A percentile compares a stretch with the other conserved stretches of the same genome.
These are phyloP conservation scores for Tortrix viridana DNA, from an alignment of 2,888 invertebrate genomes.

Conservation along the genomic window DNA sequence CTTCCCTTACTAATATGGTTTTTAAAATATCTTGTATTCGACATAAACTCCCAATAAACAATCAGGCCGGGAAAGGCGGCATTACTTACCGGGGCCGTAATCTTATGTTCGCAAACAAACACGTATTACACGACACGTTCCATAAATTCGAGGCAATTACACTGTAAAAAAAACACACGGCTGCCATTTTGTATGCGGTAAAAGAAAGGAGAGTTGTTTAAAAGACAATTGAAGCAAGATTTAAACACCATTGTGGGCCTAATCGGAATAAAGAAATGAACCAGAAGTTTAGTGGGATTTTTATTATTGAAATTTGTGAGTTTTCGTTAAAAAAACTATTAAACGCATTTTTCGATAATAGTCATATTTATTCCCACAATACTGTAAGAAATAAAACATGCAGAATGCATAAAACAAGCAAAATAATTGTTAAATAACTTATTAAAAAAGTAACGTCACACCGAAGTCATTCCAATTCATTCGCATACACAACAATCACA, in stretches of 20 bases:
- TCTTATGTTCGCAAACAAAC: not conserved
- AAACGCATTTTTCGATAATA: no score
- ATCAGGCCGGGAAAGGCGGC: not conserved
- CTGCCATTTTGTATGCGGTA: constrained; percentile 2
- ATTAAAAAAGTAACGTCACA: no score
- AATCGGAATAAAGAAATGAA: no score
- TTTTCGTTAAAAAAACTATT: no score
- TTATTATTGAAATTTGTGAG: no score
- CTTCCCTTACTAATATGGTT: not conserved
- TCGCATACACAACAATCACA: no score
- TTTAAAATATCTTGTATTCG: constrained; percentile 1
- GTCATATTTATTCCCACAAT: no score
- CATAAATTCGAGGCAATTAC: constrained; percentile 14
- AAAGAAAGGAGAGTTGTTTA: not conserved
- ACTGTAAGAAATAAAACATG: no score
- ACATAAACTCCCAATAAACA: constrained; percentile 14
- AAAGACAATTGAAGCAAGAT: not conserved
- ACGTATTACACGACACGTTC: constrained; percentile 2
- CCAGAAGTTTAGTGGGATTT: no score
- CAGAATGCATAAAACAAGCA: no score
- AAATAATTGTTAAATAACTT: no score
- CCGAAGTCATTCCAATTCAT: no score
- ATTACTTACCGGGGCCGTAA: constrained; percentile 11
- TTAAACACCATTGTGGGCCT: not conserved
- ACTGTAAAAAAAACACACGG: constrained; percentile 1